phyloP scores from a whole-genome alignment of 2,113 vertebrate genomes.

The Naja naja region DNA sequence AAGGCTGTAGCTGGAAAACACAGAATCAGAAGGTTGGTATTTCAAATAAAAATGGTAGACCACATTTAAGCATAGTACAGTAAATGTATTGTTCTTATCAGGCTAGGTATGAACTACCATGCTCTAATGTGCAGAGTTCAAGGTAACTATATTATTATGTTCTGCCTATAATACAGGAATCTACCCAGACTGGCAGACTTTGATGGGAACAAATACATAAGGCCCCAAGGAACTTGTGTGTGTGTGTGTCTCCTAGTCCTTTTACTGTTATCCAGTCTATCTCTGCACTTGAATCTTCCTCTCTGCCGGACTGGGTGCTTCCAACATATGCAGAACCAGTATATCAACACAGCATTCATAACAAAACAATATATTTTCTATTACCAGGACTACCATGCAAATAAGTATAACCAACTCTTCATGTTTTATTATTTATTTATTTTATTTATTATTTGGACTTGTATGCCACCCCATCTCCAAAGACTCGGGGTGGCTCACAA shows the following conservation, averaged over 20 bases:
- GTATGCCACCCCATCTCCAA: too few relatives aligned
- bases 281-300: too few relatives aligned
- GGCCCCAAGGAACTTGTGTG: not conserved
- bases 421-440: too few relatives aligned
- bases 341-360: not conserved
- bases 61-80: slow-evolving; percentile 43
- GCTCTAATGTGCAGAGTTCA: not conserved
- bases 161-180: not conserved
- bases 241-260: not conserved
- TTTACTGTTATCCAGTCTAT: too few relatives aligned
- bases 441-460: too few relatives aligned
- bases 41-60: slow-evolving; percentile 55
- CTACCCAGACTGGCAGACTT: not conserved
- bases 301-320: too few relatives aligned
- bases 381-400: not conserved
- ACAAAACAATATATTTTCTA: not conserved
- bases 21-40: slow-evolving; percentile 42
- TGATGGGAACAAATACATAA: not conserved
- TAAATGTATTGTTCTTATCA: not conserved
- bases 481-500: too few relatives aligned
- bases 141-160: not conserved
- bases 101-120: not conserved
- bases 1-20: slow-evolving; percentile 51
- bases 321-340: not conserved
- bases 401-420: not conserved